Evolutionary conservation across 2,797 vertebrate species (phyloP).

Genomic region (Melanotaenia trifasciata): DNA sequence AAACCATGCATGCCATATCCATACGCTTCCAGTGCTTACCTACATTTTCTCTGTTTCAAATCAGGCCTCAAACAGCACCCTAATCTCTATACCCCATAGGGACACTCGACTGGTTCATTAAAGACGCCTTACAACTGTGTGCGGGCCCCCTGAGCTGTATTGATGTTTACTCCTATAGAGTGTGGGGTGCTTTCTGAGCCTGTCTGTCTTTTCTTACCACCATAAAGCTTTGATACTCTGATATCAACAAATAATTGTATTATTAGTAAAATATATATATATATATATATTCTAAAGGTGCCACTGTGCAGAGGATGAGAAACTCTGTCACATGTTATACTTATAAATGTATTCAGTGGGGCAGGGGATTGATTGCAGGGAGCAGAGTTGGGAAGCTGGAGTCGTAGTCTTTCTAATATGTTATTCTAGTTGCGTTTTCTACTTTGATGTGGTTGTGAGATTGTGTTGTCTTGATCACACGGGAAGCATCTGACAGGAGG

Average conservation of each 20-base stretch:
- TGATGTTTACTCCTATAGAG: slow-evolving; percentile 71
- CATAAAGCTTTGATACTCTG: slow-evolving; percentile 77
- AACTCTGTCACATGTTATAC: slow-evolving; percentile 78
- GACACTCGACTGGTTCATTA: slow-evolving; percentile 58
- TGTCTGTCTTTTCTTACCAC: slow-evolving; percentile 64
- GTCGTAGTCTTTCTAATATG: slow-evolving; percentile 79
- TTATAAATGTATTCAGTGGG: slow-evolving; percentile 67
- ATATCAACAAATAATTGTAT: slow-evolving; percentile 79
- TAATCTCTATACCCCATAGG: slow-evolving; percentile 51
- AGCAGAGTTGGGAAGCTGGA: slow-evolving; percentile 58
- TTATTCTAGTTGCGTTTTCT: slow-evolving; percentile 79
- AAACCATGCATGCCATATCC: slow-evolving; percentile 77
- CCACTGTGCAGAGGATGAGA: slow-evolving; percentile 78
- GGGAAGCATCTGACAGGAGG: slow-evolving; percentile 58
- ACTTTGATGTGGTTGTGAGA: slow-evolving; percentile 78
- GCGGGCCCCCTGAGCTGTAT: slow-evolving; percentile 56
- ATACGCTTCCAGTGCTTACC: slow-evolving; percentile 74
- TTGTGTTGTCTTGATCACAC: slow-evolving; percentile 73
- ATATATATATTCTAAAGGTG: slow-evolving; percentile 77
- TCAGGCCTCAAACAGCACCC: slow-evolving; percentile 73
- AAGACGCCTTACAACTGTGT: slow-evolving; percentile 62
- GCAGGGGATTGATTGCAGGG: slow-evolving; percentile 41
- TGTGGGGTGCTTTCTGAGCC: slow-evolving; percentile 70
- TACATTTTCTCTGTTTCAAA: slow-evolving; percentile 58
- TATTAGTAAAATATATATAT: slow-evolving; percentile 68